Evolutionary conservation across 2,888 invertebrate genomes (phyloP).

Genomic region (Ctena decussata): DNA sequence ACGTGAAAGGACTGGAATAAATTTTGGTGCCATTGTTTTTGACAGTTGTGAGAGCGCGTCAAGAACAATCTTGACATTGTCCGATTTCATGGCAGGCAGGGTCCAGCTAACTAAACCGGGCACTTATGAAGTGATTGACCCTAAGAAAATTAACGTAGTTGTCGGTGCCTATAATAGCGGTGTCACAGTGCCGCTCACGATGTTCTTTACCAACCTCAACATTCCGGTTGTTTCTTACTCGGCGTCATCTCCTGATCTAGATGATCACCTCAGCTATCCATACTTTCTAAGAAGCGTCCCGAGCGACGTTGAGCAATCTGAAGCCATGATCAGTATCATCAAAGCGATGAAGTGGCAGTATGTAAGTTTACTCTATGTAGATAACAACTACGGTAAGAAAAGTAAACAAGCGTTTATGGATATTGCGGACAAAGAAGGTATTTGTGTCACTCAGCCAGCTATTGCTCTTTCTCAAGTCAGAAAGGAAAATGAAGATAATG

Average conservation of each 20-base stretch:
- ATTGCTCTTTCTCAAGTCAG: conserved; percentile 66
- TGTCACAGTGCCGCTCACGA: conserved; percentile 75
- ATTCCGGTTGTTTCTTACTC: conserved; percentile 80
- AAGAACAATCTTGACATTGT: conserved; percentile 55
- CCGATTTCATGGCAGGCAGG: conserved; percentile 64
- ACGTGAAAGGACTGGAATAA: conserved; percentile 62
- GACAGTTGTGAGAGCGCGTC: conserved; percentile 82
- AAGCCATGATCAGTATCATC: conserved; percentile 76
- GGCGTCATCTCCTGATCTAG: conserved; percentile 80
- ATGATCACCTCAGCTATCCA: conserved; percentile 77
- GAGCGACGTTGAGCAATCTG: conserved; percentile 80
- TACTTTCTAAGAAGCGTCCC: conserved; percentile 82
- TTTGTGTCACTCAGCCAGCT: conserved; percentile 76
- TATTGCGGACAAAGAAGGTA: conserved; percentile 64
- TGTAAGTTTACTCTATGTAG: conserved; percentile 79
- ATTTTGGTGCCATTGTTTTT: conserved; percentile 79
- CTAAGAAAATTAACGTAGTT: conserved; percentile 86
- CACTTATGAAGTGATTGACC: conserved; percentile 49
- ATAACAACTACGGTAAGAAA: conserved; percentile 82
- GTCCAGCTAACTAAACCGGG: conserved; percentile 44
- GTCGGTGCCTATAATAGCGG: conserved; percentile 88
- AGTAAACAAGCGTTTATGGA: conserved; percentile 74
- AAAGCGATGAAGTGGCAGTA: conserved; percentile 77
- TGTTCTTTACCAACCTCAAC: conserved; percentile 71
- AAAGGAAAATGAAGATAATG: conserved; percentile 46